Conservation (phyloP, 2,797 vertebrate genomes). For the Myotis findleyi region DNA sequence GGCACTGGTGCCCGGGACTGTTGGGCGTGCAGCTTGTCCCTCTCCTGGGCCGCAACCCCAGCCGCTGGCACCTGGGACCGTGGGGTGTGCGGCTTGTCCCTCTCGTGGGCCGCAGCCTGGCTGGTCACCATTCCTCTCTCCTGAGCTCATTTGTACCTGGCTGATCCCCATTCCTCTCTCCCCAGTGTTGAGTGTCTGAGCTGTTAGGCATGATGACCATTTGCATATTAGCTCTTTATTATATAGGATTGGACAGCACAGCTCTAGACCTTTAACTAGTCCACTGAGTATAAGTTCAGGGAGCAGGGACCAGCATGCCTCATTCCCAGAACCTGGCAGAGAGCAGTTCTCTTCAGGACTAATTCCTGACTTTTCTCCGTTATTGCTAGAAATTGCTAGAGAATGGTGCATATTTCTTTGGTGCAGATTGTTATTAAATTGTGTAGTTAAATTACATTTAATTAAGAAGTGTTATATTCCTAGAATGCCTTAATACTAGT, state of each 20-base stretch:
- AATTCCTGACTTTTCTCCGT: not conserved
- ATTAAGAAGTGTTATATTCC: not conserved
- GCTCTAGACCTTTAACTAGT: not conserved
- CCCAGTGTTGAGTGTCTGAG: no score
- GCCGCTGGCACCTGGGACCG: no score
- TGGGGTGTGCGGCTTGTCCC: no score
- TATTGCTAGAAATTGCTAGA: not conserved
- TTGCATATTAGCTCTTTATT: no score
- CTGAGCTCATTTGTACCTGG: no score
- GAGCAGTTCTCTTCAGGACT: not conserved
- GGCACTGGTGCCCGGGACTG: no score
- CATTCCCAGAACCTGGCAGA: not conserved
- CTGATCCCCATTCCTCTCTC: no score
- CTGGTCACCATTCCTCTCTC: no score
- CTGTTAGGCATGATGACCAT: no score
- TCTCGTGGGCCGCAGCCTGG: no score
- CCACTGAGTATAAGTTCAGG: not conserved
- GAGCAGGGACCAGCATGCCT: not conserved
- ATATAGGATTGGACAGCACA: not conserved
- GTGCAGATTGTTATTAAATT: constrained; percentile 17
- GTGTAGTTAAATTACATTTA: constrained; percentile 7
- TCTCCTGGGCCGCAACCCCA: no score
- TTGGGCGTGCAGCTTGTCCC: no score
- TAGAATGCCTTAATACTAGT: not conserved
- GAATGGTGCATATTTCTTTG: not conserved